Evolutionary conservation across 2,113 vertebrate genomes (phyloP).

Genomic region (Aleadryas rufinucha): DNA sequence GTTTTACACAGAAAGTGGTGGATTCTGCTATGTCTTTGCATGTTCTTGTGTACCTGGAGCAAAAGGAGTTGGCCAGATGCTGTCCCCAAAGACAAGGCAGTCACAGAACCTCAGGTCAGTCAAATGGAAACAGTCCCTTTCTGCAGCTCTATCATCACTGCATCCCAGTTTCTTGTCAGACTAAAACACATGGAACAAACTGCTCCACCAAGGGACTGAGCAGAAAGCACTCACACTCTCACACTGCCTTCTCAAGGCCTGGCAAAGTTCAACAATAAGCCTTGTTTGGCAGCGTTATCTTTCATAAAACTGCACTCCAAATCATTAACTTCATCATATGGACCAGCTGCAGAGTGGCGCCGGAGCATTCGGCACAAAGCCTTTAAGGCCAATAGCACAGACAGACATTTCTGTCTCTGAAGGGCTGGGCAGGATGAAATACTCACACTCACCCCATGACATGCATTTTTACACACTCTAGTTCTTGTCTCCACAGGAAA

Average conservation of each 20-base stretch:
- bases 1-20: neutral
- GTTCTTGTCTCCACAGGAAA: neutral
- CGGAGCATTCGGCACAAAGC: neutral
- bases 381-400: neutral
- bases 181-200: neutral
- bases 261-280: neutral
- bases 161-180: neutral
- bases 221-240: neutral
- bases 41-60: neutral
- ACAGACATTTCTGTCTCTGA: neutral
- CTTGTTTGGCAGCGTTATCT: neutral
- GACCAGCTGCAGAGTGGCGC: neutral
- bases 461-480: neutral
- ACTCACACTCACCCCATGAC: neutral
- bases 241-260: neutral
- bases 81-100: neutral
- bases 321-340: neutral
- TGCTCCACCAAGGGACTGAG: neutral
- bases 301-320: neutral
- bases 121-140: neutral
- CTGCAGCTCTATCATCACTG: fast-evolving
- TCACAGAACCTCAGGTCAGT: neutral
- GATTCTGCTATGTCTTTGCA: neutral
- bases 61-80: neutral
- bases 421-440: neutral